Evolutionary conservation across 2,797 vertebrate genomes (phyloP).

Genomic region (Rhabdomys pumilio): DNA sequence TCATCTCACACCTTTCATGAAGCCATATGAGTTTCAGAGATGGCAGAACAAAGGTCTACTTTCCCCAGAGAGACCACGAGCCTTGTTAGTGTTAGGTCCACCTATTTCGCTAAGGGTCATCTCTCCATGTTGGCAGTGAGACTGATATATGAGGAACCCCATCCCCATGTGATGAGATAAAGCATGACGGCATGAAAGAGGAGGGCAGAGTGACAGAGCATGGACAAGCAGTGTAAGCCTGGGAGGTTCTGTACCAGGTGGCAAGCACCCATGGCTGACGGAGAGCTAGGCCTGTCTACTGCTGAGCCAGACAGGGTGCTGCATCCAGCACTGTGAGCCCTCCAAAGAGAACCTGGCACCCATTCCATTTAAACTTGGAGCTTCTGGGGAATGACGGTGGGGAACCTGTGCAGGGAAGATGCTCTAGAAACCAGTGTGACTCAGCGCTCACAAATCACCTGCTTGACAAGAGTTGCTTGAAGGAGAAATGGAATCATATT

Average conservation of each 20-base stretch:
- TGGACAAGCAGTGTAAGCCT: accelerated
- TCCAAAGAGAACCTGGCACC: background rate
- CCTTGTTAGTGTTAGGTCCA: accelerated
- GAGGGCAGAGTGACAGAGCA: accelerated
- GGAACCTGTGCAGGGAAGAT: background rate
- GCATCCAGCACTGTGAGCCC: background rate
- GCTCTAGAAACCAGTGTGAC: accelerated
- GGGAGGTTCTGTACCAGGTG: accelerated
- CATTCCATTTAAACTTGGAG: background rate
- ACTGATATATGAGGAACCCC: background rate
- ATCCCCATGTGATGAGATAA: accelerated
- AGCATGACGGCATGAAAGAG: accelerated
- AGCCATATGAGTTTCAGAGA: background rate
- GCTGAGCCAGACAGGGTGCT: background rate
- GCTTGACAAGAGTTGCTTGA: accelerated
- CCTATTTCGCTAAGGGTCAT: accelerated
- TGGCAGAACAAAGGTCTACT: background rate
- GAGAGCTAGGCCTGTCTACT: background rate
- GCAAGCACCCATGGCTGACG: accelerated
- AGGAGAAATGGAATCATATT: background rate
- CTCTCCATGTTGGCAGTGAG: background rate
- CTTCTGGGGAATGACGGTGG: background rate
- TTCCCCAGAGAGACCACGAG: background rate
- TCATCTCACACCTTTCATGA: background rate
- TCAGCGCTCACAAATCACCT: background rate